Base-by-base conservation (phyloP, 2,113 vertebrate genomes). In the Tringa solitaria region DNA sequence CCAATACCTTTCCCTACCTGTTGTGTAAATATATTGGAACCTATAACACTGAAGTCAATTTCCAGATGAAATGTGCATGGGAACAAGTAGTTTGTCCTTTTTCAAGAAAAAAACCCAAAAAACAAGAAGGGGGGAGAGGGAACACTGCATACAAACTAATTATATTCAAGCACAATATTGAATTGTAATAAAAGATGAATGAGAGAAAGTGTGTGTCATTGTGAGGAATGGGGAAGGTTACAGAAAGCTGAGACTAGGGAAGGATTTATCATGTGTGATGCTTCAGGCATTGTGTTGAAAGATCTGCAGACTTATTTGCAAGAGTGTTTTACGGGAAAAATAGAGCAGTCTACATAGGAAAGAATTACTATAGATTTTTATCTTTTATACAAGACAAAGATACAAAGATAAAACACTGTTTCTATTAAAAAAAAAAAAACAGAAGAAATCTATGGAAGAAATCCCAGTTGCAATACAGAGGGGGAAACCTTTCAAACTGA, bases 171-270 rank as follows among this genome's bases (percentile, higher is more conserved):
- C 87, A 97, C 96, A 98, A 98, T 98, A 98, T 97, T 98, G 98
- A 98, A 98, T 98, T 98, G 98, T 98, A 98, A 98, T 98, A 98
- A 98, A 98, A 98, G 98, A 98, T 98, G 98, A 98, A 98, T 98
- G 98, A 98, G 97, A 98, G 97, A 98, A 98, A 98, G 95, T 97
- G 93, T 84, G 92, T 98, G 98, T 98, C 98, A 98, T 97, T 98
- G 98, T 98, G 98, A 98, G 96, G 96, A 96, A 98, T 98, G 97
- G 92, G 95, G 96, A 98, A 98, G 97, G 98, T 98, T 98, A 98
- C 97, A 96, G 96, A 97, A 98, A 98, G 97, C 98, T 97, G 97
- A 97, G 94, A 94, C 98, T 96, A 76, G 89, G 96, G 96, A 98
- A 96, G 98, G 97, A 98, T 98, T 98, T 98, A 98, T 98, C 97